Percentiles rank a stretch among this genome's conserved stretches.
These are phyloP conservation scores for Fulica atra DNA, from an alignment of 2,113 vertebrate species.

Conservation along the genomic window DNA sequence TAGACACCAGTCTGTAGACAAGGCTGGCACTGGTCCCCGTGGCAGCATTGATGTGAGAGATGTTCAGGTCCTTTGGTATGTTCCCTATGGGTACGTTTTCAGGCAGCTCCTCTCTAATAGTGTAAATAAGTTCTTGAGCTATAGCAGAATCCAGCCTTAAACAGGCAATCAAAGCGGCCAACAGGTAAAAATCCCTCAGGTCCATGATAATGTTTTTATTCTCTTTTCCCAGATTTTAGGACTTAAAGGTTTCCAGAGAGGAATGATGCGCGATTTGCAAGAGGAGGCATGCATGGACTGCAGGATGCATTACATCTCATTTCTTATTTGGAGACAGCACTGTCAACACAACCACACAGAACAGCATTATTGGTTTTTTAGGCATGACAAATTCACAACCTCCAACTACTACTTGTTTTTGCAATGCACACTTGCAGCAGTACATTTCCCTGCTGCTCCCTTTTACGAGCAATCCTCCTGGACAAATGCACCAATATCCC, in stretches of 20 bases:
- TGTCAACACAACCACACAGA: slow-evolving; percentile 90
- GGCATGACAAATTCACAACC: slow-evolving; percentile 59
- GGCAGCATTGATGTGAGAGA: slow-evolving; percentile 95
- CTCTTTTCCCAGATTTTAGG: slow-evolving; percentile 77
- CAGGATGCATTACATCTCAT: slow-evolving; percentile 84
- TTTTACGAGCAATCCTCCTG: not conserved
- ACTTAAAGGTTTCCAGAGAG: slow-evolving; percentile 77
- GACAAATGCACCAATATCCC: slow-evolving; percentile 59
- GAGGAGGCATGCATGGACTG: slow-evolving; percentile 80
- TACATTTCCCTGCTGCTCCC: not conserved
- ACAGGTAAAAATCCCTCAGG: slow-evolving; percentile 99
- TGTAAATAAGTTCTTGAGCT: slow-evolving; percentile 99
- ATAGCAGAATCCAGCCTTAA: slow-evolving; percentile 95
- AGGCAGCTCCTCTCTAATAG: slow-evolving; percentile 97
- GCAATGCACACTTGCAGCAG: slow-evolving; percentile 27
- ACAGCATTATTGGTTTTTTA: slow-evolving; percentile 79
- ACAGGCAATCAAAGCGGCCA: slow-evolving; percentile 93
- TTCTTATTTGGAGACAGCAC: slow-evolving; percentile 83
- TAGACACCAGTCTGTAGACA: slow-evolving; percentile 97
- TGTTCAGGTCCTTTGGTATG: slow-evolving; percentile 99
- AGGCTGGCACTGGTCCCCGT: slow-evolving; percentile 93
- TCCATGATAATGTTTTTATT: slow-evolving; percentile 90
- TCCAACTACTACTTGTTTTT: slow-evolving; percentile 65
- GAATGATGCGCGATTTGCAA: slow-evolving; percentile 72
- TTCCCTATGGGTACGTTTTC: slow-evolving; percentile 99